Base-by-base conservation (phyloP, 1,140 invertebrate genomes). In the Lepidotrigona ventralis region DNA sequence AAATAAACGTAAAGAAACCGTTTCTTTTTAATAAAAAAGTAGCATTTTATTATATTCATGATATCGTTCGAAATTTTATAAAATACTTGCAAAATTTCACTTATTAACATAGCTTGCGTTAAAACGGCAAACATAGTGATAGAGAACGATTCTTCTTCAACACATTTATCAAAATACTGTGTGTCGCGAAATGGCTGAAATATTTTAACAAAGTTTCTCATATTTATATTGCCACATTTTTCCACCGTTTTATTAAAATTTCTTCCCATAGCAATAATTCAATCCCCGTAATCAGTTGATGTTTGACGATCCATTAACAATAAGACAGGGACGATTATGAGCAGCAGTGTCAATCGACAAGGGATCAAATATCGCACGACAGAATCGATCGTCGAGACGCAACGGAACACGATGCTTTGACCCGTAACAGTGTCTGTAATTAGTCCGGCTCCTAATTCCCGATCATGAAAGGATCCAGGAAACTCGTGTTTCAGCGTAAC, bases 361-460 rank as follows among this genome's bases (percentile, higher is more conserved):
- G 23, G 56, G 39, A 46, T 63, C 58, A 46, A 21, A 8, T 23
- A 51, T 63, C 46, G 15, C 21, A 0, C 29, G 0, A 70, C 21
- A 23, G 46, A 39, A 72, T 72, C 58, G 79, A 81, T 81, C 29
- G 29, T 33, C 26, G 17, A 33, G 46, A 21, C 26, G 60, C 17
- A 14, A 21, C 2, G 15, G 23, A 74, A 39, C 11, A 66, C 51
- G 15, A 60, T 64, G 21, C 71, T 72, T 51, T 56, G 79, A 81
- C 80, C 80, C 26, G 33, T 68, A 51, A 82, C 80, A n/a, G 14
- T 39, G 58, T 60, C 58, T 60, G 8, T 75, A 82, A 76, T 82
- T 76, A 82, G 63, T 51, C 46, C 53, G 26, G 3, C 21, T 51
- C 54, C n/a, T 51, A 76, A 68, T 69, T 66, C 74, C 21, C 39